These are phyloP conservation scores for Romanogobio albipinnatus DNA, from an alignment of 2,113 vertebrate species.

Conservation along the genomic window DNA sequence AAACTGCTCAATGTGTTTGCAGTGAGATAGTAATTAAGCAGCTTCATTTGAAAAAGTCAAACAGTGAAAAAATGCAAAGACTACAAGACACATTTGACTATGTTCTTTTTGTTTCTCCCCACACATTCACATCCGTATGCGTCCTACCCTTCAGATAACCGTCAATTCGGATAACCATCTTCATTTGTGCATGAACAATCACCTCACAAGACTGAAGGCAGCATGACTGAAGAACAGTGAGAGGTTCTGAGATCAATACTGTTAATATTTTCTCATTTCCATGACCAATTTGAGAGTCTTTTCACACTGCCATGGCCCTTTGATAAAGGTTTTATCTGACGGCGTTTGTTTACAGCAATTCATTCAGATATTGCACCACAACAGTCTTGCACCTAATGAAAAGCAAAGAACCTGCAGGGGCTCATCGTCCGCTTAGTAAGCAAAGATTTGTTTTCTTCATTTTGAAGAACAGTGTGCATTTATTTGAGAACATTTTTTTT, in stretches of 20 bases:
- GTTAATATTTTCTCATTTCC: constrained; percentile 51
- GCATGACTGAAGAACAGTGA: neutral
- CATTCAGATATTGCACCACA: constrained; percentile 51
- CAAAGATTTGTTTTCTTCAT: constrained; percentile 48
- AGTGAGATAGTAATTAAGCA: constrained; percentile 59
- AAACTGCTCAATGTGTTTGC: constrained; percentile 57
- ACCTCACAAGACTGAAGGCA: neutral
- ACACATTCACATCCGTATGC: neutral
- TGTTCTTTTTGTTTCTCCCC: neutral
- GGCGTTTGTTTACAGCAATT: constrained; percentile 54
- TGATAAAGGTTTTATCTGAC: constrained; percentile 60
- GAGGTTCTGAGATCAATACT: constrained; percentile 43
- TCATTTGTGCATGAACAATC: constrained; percentile 20
- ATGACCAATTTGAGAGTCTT: constrained; percentile 57
- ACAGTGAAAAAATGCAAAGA: constrained; percentile 26
- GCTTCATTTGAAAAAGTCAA: constrained; percentile 32
- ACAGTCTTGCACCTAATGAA: constrained; percentile 58
- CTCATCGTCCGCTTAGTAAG: constrained; percentile 35
- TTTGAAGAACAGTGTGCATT: constrained; percentile 30
- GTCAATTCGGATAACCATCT: constrained; percentile 31
- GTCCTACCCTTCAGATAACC: constrained; percentile 32
- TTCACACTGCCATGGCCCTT: constrained; percentile 44
- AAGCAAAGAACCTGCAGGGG: constrained; percentile 54
- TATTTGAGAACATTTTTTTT: constrained; percentile 19
- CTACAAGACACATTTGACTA: neutral